These are phyloP conservation scores for Prostheceraeus crozeri DNA, from an alignment of 2,888 invertebrate species.

Conservation along the genomic window DNA sequence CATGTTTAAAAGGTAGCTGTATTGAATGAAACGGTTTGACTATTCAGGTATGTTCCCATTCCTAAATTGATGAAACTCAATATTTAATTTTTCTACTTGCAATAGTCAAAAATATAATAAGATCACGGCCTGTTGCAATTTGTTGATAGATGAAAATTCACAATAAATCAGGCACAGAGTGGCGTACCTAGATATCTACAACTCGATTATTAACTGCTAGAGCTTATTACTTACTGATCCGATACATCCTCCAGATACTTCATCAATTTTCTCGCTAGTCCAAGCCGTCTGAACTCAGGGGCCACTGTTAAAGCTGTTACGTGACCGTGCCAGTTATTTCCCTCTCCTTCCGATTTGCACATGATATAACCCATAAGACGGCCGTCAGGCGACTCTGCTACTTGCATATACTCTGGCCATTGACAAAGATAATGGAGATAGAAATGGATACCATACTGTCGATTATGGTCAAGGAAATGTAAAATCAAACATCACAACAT, in stretches of 20 bases:
- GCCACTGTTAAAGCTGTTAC: conserved; percentile 95
- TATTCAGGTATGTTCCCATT: too few species aligned
- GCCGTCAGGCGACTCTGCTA: conserved; percentile 74
- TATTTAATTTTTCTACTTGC: too few species aligned
- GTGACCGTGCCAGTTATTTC: conserved; percentile 97
- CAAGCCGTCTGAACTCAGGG: conserved; percentile 81
- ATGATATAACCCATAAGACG: conserved; percentile 63
- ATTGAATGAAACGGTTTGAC: too few species aligned
- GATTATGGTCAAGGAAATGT: conserved; percentile 39
- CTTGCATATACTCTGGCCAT: conserved; percentile 97
- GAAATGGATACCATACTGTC: conserved; percentile 63
- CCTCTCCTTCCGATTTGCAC: conserved; percentile 94
- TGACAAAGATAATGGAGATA: conserved; percentile 94
- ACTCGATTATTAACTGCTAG: conserved; percentile 15
- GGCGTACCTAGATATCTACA: too few species aligned
- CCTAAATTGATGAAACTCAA: conserved; percentile 3
- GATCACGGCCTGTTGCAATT: too few species aligned
- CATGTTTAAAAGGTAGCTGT: too few species aligned
- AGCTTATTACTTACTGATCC: conserved; percentile 64
- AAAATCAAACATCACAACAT: conserved; percentile 20
- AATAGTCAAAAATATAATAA: too few species aligned
- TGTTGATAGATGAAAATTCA: too few species aligned
- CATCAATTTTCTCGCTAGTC: conserved; percentile 86
- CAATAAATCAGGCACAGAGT: too few species aligned
- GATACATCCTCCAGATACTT: conserved; percentile 86